phyloP scores from a whole-genome alignment of 2,113 vertebrate species.

The Astatotilapia flaviijosephi region DNA sequence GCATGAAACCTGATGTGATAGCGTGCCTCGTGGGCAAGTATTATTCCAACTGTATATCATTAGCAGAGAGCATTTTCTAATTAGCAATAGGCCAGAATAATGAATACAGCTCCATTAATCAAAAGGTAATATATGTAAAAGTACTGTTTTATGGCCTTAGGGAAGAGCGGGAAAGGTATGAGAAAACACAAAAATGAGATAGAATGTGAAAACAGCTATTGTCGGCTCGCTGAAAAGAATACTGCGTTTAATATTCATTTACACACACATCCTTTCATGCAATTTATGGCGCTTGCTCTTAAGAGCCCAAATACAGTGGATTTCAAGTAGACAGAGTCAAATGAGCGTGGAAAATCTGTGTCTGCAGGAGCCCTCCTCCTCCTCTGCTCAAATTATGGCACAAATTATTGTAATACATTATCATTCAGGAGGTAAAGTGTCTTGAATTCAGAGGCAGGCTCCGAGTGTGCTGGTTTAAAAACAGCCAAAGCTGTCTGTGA shows the following conservation, averaged over 20 bases:
- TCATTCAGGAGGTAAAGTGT: background rate
- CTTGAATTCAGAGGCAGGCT: background rate
- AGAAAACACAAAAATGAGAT: conserved; percentile 64
- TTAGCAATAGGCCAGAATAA: conserved; percentile 80
- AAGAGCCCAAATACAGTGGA: conserved; percentile 25
- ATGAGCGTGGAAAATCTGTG: conserved; percentile 17
- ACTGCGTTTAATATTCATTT: conserved; percentile 66
- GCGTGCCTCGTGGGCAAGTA: conserved; percentile 76
- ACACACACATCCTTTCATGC: conserved; percentile 66
- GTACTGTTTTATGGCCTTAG: conserved; percentile 74
- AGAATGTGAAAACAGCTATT: conserved; percentile 67
- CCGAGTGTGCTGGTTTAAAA: background rate
- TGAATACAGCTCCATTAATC: conserved; percentile 81
- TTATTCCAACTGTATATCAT: conserved; percentile 79
- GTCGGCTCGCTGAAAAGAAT: conserved; percentile 41
- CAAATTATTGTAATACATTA: conserved; percentile 3
- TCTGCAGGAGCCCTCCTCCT: conserved; percentile 19
- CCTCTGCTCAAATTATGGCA: conserved; percentile 18
- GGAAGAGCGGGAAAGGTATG: conserved; percentile 68
- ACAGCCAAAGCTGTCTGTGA: background rate
- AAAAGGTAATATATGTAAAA: conserved; percentile 84
- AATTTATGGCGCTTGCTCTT: conserved; percentile 57
- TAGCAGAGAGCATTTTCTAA: conserved; percentile 75
- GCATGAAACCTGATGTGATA: conserved; percentile 63
- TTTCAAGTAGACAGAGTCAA: conserved; percentile 32